These are phyloP conservation scores for Noctua janthina DNA, from an alignment of 2,888 invertebrate genomes.

Conservation along the genomic window DNA sequence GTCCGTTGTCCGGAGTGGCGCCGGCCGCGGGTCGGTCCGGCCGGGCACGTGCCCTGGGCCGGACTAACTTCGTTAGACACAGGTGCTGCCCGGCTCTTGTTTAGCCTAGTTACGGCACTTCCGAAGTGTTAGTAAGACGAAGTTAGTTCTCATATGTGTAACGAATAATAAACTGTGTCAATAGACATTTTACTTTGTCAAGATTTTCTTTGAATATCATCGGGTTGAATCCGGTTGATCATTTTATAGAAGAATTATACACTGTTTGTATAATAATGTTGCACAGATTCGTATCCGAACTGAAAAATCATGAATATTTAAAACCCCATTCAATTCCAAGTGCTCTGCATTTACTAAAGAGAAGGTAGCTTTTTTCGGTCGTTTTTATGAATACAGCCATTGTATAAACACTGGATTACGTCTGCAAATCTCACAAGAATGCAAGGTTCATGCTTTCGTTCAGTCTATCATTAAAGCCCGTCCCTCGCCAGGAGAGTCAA, in stretches of 20 bases:
- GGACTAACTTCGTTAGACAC: constrained; percentile 30
- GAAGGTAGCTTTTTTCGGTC: background rate
- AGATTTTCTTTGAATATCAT: background rate
- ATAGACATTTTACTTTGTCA: background rate
- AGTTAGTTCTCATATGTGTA: background rate
- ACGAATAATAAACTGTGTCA: too few species aligned
- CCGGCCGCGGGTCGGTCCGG: background rate
- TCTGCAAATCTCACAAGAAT: background rate
- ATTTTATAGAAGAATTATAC: background rate
- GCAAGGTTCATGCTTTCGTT: background rate
- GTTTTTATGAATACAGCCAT: background rate
- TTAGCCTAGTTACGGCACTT: background rate
- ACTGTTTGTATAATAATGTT: background rate
- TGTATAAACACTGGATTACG: background rate
- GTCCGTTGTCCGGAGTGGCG: background rate
- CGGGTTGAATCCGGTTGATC: background rate
- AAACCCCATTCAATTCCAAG: background rate
- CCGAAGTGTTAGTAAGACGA: background rate
- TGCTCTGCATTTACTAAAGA: background rate
- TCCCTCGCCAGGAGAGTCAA: background rate
- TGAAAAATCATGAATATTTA: constrained; percentile 8
- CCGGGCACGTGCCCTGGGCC: constrained; percentile 22
- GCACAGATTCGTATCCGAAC: background rate
- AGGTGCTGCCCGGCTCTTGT: constrained; percentile 10
- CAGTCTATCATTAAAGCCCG: background rate